Base-by-base conservation (phyloP, 2,797 vertebrate species). In the Lepilemur septentrionalis region DNA sequence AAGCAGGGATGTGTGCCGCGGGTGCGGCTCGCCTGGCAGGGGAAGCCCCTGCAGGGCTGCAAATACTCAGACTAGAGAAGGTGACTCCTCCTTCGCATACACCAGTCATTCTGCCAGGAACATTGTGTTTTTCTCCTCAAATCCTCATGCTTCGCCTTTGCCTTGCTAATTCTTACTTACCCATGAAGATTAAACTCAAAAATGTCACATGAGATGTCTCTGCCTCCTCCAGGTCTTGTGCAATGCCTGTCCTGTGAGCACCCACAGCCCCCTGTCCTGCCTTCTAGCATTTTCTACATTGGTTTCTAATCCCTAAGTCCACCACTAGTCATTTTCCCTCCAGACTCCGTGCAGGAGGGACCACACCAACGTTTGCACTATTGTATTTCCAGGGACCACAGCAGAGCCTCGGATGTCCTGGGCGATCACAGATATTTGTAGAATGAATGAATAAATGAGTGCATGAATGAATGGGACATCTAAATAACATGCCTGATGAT, bases 341-440 rank as follows among this genome's bases (percentile, higher is more conserved):
- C 14, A 38, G 48, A 2, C 3, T 2, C 72, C 9, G 1, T 15
- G 15, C 22, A 41, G 38, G 8, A 14, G 55, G 38, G 28, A 17
- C 1, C 18, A 9, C 0, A 2, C 4, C 20, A 5, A 7, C 0
- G 5, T 17, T n/a, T 1, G 0, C 46, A 35, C 3, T 5, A 7
- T 9, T 38, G 0, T 35, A 7, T 41, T 43, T 43, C 20, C 30
- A 41, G 13, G 15, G 22, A 59, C n/a, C 8, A 1, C 38, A 2
- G 23, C 2, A 6, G 28, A 78, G 14, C 0, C 18, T 17, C 6
- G 17, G 12, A 5, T 5, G 2, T 6, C 30, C 15, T 0, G 0
- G 20, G 2, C 0, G 1, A 41, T 12, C 55, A 0, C 4, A 38
- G 18, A 4, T 2, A 43, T 15, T 11, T 80, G 20, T 7, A 18